Evolutionary conservation across 1,140 invertebrate species (phyloP).

Genomic region (Drosophila tristis): DNA sequence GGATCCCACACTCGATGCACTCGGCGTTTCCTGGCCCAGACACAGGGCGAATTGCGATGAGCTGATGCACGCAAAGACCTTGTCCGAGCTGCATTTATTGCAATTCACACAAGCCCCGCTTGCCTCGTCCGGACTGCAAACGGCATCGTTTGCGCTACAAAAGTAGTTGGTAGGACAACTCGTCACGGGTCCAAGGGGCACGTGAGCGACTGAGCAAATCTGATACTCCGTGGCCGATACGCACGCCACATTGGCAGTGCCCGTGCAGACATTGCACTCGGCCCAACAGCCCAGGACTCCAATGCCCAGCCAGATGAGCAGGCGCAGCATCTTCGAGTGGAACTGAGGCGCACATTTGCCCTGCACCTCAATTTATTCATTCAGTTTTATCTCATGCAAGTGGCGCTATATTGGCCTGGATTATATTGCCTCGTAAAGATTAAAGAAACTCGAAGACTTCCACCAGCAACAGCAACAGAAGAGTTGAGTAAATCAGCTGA

Average conservation of each 20-base stretch:
- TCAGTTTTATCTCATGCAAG: constrained; percentile 21
- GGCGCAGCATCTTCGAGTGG: constrained; percentile 28
- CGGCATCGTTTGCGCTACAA: neutral
- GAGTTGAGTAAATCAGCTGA: too few species aligned
- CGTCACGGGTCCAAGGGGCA: constrained; percentile 7
- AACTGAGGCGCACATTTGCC: constrained; percentile 15
- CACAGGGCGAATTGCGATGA: constrained; percentile 43
- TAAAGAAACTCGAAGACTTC: too few species aligned
- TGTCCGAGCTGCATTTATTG: constrained; percentile 9
- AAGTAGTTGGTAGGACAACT: constrained; percentile 30
- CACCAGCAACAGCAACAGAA: too few species aligned
- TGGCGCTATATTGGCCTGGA: too few species aligned
- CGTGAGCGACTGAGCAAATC: constrained; percentile 18
- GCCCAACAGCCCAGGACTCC: constrained; percentile 35
- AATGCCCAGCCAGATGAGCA: constrained; percentile 30
- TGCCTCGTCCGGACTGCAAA: constrained; percentile 12
- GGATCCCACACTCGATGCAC: constrained; percentile 27
- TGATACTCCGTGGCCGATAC: constrained; percentile 43
- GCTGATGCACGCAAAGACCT: constrained; percentile 36
- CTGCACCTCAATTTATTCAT: constrained; percentile 22
- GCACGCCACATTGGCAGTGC: constrained; percentile 12
- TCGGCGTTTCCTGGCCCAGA: constrained; percentile 17
- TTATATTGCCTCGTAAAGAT: too few species aligned
- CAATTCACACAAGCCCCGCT: constrained; percentile 1
- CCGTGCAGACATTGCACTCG: constrained; percentile 35